These are phyloP conservation scores for Diadumene lineata DNA, from an alignment of 92 coral and sea anemone species.

Conservation along the genomic window DNA sequence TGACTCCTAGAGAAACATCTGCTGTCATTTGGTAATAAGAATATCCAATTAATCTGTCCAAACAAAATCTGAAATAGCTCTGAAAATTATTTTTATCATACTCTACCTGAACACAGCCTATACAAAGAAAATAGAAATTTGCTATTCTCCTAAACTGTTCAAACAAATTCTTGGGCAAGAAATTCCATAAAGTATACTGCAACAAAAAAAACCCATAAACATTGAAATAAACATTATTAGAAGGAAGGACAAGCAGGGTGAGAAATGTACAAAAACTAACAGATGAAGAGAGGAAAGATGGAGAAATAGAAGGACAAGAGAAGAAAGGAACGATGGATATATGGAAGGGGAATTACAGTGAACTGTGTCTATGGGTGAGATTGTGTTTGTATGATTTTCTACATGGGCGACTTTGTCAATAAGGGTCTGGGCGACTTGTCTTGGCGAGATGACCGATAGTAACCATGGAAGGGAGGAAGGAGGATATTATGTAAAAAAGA, in stretches of 20 bases:
- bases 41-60: too few relatives aligned
- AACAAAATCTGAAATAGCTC: too few relatives aligned
- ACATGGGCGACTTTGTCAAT: too few relatives aligned
- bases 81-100: too few relatives aligned
- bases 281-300: neutral
- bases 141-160: slow-evolving; percentile 97
- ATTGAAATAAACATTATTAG: neutral
- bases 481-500: too few relatives aligned
- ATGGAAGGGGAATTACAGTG: neutral
- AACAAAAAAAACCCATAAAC: slow-evolving; percentile 9
- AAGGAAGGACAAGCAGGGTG: neutral
- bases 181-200: slow-evolving; percentile 92
- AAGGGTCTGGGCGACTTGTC: too few relatives aligned
- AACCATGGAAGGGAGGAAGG: too few relatives aligned
- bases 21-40: too few relatives aligned
- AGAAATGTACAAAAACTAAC: neutral
- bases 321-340: neutral
- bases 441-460: too few relatives aligned
- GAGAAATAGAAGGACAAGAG: neutral
- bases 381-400: too few relatives aligned
- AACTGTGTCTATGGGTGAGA: too few relatives aligned
- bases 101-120: slow-evolving; percentile 88
- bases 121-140: slow-evolving; percentile 92
- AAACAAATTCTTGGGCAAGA: slow-evolving; percentile 91
- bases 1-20: too few relatives aligned